phyloP scores from a whole-genome alignment of 2,797 vertebrate species.

The Hemitrygon akajei region DNA sequence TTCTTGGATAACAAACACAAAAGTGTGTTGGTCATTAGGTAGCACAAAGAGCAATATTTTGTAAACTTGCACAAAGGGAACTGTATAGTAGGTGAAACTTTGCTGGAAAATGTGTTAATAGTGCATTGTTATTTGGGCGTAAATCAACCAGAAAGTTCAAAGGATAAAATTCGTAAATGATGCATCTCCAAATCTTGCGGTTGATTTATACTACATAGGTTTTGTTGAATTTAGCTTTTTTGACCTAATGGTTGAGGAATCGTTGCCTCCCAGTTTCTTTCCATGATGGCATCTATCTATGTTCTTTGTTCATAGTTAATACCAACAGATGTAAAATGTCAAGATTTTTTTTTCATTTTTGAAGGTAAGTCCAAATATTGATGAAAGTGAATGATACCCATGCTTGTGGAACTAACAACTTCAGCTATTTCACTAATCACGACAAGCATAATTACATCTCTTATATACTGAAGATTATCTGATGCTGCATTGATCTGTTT shows the following conservation, averaged over 20 bases:
- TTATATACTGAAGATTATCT: not conserved
- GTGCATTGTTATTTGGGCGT: not conserved
- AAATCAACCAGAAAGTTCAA: not conserved
- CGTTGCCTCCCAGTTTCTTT: not conserved
- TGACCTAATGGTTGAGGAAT: not conserved
- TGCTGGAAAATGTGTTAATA: not conserved
- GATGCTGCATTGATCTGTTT: not conserved
- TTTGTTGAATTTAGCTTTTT: not conserved
- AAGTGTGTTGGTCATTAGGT: not conserved
- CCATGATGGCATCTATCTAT: not conserved
- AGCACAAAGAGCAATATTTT: not conserved
- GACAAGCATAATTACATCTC: not conserved
- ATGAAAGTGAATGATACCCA: not conserved
- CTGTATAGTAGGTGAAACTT: not conserved
- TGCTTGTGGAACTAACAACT: not conserved
- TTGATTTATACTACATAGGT: no score
- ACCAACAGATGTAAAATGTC: not conserved
- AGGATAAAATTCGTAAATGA: not conserved
- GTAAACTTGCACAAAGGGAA: not conserved
- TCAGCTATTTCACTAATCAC: not conserved
- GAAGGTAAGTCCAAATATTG: not conserved
- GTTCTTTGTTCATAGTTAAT: not conserved
- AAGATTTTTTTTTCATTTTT: not conserved
- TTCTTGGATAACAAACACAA: no score
- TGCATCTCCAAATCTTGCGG: not conserved